A percentile compares a stretch with the other conserved stretches of the same genome.
Conservation (phyloP, 2,113 vertebrate genomes). For the Hemiscyllium ocellatum region DNA sequence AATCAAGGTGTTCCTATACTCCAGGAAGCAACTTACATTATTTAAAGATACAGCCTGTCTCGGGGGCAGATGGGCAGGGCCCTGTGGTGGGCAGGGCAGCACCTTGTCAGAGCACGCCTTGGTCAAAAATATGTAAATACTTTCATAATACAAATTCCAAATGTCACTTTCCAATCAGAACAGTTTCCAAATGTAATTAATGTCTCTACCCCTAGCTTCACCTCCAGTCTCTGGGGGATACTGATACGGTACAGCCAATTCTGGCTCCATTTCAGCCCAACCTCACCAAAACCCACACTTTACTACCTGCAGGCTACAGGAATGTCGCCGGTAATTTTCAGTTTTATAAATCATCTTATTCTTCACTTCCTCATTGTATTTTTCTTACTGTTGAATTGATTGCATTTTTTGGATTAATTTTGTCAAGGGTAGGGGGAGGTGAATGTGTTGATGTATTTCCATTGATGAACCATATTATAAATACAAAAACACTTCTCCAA, state of each 20-base stretch:
- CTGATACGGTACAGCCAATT: neutral
- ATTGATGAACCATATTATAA: neutral
- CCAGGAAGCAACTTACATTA: neutral
- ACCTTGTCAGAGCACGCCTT: neutral
- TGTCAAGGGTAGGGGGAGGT: neutral
- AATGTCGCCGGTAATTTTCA: neutral
- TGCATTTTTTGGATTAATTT: neutral
- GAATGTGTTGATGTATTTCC: neutral
- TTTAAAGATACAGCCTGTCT: neutral
- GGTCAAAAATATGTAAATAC: neutral
- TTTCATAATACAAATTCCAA: too few relatives aligned
- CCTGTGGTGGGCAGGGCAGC: neutral
- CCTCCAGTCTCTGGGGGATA: neutral
- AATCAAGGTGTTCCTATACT: neutral
- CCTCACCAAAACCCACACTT: neutral
- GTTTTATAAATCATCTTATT: conserved; percentile 12
- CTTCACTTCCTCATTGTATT: neutral
- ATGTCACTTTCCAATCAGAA: neutral
- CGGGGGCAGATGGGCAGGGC: neutral
- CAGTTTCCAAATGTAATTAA: neutral
- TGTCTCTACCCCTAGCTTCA: neutral
- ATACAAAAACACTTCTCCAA: neutral
- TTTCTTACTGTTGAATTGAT: neutral
- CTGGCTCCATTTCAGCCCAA: neutral
- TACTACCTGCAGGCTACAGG: neutral